phyloP scores from a whole-genome alignment of 2,888 invertebrate genomes.

The Digitonthophagus gazella region DNA sequence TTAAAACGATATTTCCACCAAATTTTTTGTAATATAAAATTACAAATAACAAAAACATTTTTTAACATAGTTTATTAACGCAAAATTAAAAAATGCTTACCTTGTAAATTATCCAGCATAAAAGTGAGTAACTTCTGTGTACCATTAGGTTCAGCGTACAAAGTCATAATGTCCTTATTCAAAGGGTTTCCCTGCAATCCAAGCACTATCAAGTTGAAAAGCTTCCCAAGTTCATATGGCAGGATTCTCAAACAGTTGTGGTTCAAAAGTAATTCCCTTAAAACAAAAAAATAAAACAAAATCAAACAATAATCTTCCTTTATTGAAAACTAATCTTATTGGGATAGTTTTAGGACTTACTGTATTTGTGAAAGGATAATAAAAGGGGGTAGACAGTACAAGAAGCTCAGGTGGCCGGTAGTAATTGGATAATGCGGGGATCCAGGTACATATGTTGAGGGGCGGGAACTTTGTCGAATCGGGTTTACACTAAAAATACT shows the following conservation, averaged over 20 bases:
- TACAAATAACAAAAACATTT: neutral
- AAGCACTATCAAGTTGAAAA: constrained; percentile 92
- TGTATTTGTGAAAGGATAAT: constrained; percentile 21
- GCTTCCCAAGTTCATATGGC: constrained; percentile 95
- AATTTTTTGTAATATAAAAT: no score
- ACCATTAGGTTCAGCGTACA: constrained; percentile 92
- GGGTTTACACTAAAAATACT: constrained; percentile 26
- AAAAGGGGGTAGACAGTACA: constrained; percentile 19
- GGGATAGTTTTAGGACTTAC: constrained; percentile 18
- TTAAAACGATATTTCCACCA: no score
- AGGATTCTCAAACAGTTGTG: constrained; percentile 91
- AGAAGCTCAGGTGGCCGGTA: constrained; percentile 23
- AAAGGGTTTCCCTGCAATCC: constrained; percentile 94
- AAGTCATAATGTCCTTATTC: constrained; percentile 84
- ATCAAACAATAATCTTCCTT: no score
- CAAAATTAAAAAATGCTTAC: no score
- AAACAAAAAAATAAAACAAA: no score
- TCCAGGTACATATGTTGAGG: constrained; percentile 23
- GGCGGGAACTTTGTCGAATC: constrained; percentile 26
- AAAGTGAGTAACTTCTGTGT: constrained; percentile 91
- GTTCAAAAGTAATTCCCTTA: constrained; percentile 89
- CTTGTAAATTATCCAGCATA: constrained; percentile 94
- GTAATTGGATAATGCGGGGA: constrained; percentile 26
- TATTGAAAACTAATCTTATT: neutral
- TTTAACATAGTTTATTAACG: no score